Evolutionary conservation across 2,888 invertebrate species (phyloP), one percentile per base, ranked within the genome.

Genomic region (Acanthosepion pharaonis): DNA sequence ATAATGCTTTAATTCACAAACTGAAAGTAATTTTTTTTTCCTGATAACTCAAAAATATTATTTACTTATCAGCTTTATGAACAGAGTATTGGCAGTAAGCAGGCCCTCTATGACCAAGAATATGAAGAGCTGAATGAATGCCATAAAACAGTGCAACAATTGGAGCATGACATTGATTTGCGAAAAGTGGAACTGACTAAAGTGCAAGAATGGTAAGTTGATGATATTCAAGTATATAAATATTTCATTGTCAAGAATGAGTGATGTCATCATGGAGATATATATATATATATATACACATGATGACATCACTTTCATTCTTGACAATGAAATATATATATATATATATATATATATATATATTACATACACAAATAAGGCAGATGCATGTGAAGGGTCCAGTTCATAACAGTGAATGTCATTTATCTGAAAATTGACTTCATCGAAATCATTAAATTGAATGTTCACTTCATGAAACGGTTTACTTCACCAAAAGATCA

Each of bases 111-210:
- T 33, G 55, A 49, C 55, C 33, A 49, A 23, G 91, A 92, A 42
- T 28, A 94, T 94, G 91, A 94, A 53, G 92, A 48, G 91, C 92
- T n/a, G 23, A 94, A 96, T 96, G 92, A 95, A 94, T 95, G 95
- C 92, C 96, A 96, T 94, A 94, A 95, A 49, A 96, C 96, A 95
- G 94, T 95, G 48, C 95, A 96, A 94, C 91, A 95, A 53, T 94
- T 95, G 5, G 95, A 96, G 92, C 95, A 95, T 91, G 95, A 94
- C 42, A 94, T 95, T 20, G 96, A 96, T 28, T 94, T 94, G 49
- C n/a, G 95, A 28, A 95, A 96, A 94, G 95, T 95, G 48, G 96
- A 95, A 59, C 51, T 95, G 28, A 94, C 94, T n/a, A 94, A 94
- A 55, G 94, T 95, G 33, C 94, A 95, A 94, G 95, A 94, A 59